Base-by-base conservation (phyloP, 2,113 vertebrate species). In the Gallinago undulata region DNA sequence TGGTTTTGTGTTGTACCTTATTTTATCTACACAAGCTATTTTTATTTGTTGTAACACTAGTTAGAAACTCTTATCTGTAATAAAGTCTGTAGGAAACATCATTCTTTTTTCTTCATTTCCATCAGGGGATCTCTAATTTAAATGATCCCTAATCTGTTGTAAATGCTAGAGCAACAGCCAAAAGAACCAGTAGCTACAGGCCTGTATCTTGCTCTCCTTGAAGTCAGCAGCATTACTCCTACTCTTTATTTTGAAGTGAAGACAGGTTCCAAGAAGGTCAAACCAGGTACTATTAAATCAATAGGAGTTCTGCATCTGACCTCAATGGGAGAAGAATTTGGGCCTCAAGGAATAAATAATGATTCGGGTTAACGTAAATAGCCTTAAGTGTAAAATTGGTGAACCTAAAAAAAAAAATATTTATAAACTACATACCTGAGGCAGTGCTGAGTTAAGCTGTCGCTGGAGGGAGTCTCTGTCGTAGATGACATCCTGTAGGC, bases 401-500 rank as follows among this genome's bases (percentile, higher is more conserved):
- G 21, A 62, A 93, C 7, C 3, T 59, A 25, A 67, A 75, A 63
- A 22, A 51, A 17, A 11, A 47, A 25, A n/a, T 14, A 28, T 63
- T 76, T 48, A 25, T 37, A 39, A 76, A 51, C 19, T 50, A 35
- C 97, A 51, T 97, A 99, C 99, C 99, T 99, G 99, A 87, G 99
- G 99, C 97, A 99, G 97, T 87, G 99, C 99, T 59, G 99, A 99
- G 98, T 98, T 99, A 89, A 99, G 99, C 97, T 99, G 99, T 72
- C 99, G 98, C 97, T 99, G 99, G 90, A 99, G 99, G 1, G 99
- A 99, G 93, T 99, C 99, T 43, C 99, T 98, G 96, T 99, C 99
- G 0, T 99, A 99, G 96, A 99, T 99, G 96, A 99, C 99, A 85
- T 99, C 99, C 98, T 99, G 99, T 23, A 99, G 98, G 92, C 99